Percentiles rank a stretch among this genome's conserved stretches.
These are phyloP conservation scores for Geotrypetes seraphini DNA, from an alignment of 2,797 vertebrate species.

Conservation along the genomic window DNA sequence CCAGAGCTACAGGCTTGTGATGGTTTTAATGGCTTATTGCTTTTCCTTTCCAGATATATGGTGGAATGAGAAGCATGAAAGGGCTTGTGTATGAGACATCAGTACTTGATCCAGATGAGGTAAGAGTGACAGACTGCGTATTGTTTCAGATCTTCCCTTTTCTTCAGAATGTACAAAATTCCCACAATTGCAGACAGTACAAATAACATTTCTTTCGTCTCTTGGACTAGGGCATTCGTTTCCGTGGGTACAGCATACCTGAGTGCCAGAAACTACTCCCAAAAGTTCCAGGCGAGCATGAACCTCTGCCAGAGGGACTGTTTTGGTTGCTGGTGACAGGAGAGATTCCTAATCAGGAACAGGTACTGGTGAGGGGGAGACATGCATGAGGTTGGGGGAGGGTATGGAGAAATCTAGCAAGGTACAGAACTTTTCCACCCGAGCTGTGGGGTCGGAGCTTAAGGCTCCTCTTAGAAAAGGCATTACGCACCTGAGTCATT, in stretches of 20 bases:
- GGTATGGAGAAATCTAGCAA: too few relatives aligned
- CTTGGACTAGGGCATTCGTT: constrained; percentile 76
- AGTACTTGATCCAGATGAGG: constrained; percentile 90
- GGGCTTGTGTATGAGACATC: constrained; percentile 92
- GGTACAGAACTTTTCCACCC: too few relatives aligned
- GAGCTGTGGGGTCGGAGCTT: accelerated
- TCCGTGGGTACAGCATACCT: constrained; percentile 89
- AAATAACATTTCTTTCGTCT: background rate
- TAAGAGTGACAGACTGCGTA: constrained; percentile 48
- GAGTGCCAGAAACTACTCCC: constrained; percentile 89
- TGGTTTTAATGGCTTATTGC: background rate
- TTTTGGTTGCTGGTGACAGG: constrained; percentile 94
- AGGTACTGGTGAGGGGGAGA: constrained; percentile 52
- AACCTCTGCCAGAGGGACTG: constrained; percentile 89
- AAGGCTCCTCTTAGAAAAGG: too few relatives aligned
- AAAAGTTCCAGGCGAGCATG: constrained; percentile 77
- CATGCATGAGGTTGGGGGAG: background rate
- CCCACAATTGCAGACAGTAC: too few relatives aligned
- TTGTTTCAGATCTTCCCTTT: too few relatives aligned
- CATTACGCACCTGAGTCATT: too few relatives aligned
- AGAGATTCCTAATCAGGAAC: constrained; percentile 81
- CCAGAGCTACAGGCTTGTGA: too few relatives aligned
- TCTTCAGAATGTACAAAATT: too few relatives aligned
- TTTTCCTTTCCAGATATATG: constrained; percentile 66
- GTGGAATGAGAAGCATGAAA: constrained; percentile 96